Evolutionary conservation across 2,888 invertebrate genomes (phyloP).

Genomic region (Sinodicranocentrus sp.): DNA sequence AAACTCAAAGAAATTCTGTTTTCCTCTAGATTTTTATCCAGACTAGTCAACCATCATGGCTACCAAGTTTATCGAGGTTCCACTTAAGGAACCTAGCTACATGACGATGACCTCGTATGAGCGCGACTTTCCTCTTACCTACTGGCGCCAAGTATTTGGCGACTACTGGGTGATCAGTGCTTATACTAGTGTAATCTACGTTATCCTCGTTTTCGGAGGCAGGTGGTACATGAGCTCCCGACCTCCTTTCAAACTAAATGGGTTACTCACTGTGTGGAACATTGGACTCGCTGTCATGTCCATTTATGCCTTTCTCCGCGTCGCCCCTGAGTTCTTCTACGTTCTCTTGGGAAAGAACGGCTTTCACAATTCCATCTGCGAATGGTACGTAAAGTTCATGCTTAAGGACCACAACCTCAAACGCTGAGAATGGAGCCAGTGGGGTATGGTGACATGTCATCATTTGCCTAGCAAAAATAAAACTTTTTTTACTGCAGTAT

Average conservation of each 20-base stretch:
- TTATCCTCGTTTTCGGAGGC: conserved; percentile 70
- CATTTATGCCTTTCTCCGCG: conserved; percentile 70
- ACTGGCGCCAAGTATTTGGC: conserved; percentile 71
- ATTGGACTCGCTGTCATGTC: conserved; percentile 71
- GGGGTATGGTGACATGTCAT: no score
- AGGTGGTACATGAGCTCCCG: conserved; percentile 67
- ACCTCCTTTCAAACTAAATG: conserved; percentile 70
- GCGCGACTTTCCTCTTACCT: conserved; percentile 65
- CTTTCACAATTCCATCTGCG: conserved; percentile 73
- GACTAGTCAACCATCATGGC: conserved; percentile 61
- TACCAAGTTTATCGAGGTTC: conserved; percentile 65
- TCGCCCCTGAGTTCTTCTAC: conserved; percentile 71
- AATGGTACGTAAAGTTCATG: conserved; percentile 73
- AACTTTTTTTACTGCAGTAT: background rate
- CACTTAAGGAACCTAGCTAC: conserved; percentile 64
- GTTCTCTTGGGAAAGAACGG: conserved; percentile 71
- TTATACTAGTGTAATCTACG: conserved; percentile 68
- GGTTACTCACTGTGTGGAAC: conserved; percentile 72
- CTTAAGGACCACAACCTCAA: no score
- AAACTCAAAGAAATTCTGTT: background rate
- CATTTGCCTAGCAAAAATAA: background rate
- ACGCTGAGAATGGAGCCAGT: no score
- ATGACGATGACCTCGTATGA: conserved; percentile 70
- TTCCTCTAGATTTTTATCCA: background rate
- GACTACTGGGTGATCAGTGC: conserved; percentile 68